A percentile compares a stretch with the other conserved stretches of the same genome.
Evolutionary conservation across 1,140 invertebrate species (phyloP).

Genomic region (Calycopis cecrops): DNA sequence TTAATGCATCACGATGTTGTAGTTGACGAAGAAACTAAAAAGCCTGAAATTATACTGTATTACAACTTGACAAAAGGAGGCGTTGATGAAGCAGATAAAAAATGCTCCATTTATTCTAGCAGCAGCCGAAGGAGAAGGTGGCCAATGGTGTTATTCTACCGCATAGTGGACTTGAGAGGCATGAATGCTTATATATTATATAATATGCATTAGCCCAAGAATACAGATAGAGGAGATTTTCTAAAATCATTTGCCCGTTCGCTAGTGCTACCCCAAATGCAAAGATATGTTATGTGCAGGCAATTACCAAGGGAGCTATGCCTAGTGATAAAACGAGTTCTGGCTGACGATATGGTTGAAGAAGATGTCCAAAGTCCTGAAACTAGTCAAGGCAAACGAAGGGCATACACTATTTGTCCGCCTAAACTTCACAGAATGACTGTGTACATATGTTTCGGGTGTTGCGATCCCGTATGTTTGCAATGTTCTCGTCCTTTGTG

Average conservation of each 20-base stretch:
- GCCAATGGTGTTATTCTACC: slow-evolving; percentile 49
- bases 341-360: slow-evolving; percentile 29
- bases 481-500: slow-evolving; percentile 31
- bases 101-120: slow-evolving; percentile 49
- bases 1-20: slow-evolving; percentile 36
- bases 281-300: slow-evolving; percentile 32
- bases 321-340: slow-evolving; percentile 26
- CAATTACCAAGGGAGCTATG: slow-evolving; percentile 31
- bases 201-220: slow-evolving; percentile 26
- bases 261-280: slow-evolving; percentile 31
- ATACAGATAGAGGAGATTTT: slow-evolving; percentile 29
- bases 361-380: slow-evolving; percentile 27
- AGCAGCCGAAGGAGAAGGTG: slow-evolving; percentile 45
- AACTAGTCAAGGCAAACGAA: slow-evolving; percentile 27
- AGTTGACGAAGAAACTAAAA: slow-evolving; percentile 39
- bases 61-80: slow-evolving; percentile 64
- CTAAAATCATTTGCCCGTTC: slow-evolving; percentile 30
- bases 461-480: slow-evolving; percentile 31
- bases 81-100: slow-evolving; percentile 57
- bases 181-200: slow-evolving; percentile 34
- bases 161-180: slow-evolving; percentile 43
- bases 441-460: slow-evolving; percentile 30
- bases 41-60: slow-evolving; percentile 50
- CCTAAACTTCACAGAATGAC: slow-evolving; percentile 31
- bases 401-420: slow-evolving; percentile 32